Evolutionary conservation across 2,113 vertebrate species (phyloP).

Genomic region (Mormyrus iriodes): DNA sequence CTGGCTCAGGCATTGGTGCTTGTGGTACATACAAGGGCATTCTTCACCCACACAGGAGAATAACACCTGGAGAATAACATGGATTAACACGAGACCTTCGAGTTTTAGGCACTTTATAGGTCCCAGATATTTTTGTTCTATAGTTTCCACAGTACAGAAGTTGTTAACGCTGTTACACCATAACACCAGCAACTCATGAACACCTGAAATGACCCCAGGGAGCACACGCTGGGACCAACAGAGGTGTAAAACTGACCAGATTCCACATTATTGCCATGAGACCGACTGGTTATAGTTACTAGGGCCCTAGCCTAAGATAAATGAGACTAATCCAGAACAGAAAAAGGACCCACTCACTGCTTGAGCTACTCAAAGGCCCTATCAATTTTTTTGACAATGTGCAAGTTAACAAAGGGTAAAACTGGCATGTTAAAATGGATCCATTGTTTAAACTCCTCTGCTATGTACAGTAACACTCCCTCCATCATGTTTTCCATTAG

Average conservation of each 20-base stretch:
- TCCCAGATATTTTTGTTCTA: background rate
- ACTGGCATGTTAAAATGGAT: background rate
- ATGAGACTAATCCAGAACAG: background rate
- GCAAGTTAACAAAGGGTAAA: background rate
- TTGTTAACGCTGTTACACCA: background rate
- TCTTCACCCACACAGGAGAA: background rate
- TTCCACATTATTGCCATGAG: background rate
- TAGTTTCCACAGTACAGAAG: background rate
- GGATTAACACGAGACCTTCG: background rate
- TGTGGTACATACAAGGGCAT: background rate
- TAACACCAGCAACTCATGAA: background rate
- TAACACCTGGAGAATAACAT: background rate
- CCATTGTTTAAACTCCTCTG: background rate
- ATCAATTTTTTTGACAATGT: background rate
- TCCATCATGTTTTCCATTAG: slow-evolving; percentile 11
- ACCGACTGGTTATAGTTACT: background rate
- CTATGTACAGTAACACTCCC: background rate
- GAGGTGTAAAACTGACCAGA: background rate
- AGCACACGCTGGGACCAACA: background rate
- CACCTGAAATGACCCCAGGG: background rate
- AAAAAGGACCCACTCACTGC: background rate
- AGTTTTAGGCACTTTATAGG: background rate
- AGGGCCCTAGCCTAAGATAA: background rate
- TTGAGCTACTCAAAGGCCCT: background rate
- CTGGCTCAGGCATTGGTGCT: background rate